phyloP scores from a whole-genome alignment of 1,140 invertebrate species.

The Chrysomallon squamiferum region DNA sequence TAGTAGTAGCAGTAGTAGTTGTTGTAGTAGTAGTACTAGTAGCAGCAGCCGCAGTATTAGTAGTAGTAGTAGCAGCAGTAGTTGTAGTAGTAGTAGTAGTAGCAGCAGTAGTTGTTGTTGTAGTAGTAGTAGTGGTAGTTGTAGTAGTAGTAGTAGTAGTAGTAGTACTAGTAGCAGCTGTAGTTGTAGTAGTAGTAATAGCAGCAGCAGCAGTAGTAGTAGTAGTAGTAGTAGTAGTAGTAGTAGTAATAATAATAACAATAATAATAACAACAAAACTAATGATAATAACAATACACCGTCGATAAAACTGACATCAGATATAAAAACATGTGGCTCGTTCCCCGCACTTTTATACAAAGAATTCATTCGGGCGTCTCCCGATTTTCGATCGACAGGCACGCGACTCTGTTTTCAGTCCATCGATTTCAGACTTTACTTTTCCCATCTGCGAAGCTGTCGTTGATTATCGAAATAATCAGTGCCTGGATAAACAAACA shows the following conservation, averaged over 20 bases:
- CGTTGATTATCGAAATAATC: too few species aligned
- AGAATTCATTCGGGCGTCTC: too few species aligned
- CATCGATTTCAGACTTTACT: too few species aligned
- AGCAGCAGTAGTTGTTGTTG: conserved; percentile 2
- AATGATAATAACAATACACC: too few species aligned
- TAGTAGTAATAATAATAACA: conserved; percentile 4
- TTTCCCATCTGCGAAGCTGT: too few species aligned
- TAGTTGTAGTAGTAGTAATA: conserved; percentile 3
- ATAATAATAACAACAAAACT: too few species aligned
- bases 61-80: conserved; percentile 6
- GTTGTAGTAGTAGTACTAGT: conserved; percentile 1
- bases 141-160: conserved; percentile 9
- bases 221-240: conserved; percentile 4
- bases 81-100: conserved; percentile 5
- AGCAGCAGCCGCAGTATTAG: neutral
- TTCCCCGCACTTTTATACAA: too few species aligned
- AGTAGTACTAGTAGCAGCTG: neutral
- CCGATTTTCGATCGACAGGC: too few species aligned
- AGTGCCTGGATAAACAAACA: too few species aligned
- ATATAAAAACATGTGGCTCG: too few species aligned
- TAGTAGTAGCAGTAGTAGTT: conserved; percentile 4
- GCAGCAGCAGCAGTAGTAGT: conserved; percentile 7
- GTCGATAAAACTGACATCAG: too few species aligned
- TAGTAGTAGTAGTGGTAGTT: conserved; percentile 8
- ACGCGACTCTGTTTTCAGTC: too few species aligned